A percentile compares a stretch with the other conserved stretches of the same genome.
These are phyloP conservation scores for Aphodius sticticus DNA, from an alignment of 2,888 invertebrate genomes.

Conservation along the genomic window DNA sequence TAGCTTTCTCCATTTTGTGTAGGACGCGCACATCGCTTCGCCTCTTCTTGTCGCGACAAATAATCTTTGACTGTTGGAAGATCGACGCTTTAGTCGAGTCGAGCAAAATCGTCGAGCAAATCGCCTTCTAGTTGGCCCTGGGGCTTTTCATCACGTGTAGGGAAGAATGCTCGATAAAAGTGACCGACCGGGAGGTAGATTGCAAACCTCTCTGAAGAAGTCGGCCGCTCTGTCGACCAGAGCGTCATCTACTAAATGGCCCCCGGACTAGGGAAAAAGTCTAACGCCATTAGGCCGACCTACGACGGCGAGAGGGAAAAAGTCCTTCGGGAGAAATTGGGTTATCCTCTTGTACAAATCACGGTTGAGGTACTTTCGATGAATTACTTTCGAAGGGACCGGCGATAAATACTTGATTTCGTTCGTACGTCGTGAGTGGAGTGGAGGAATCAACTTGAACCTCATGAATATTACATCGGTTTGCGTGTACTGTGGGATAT, in stretches of 20 bases:
- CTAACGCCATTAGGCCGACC: not conserved
- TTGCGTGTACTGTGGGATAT: too few relatives aligned
- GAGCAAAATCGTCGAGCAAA: not conserved
- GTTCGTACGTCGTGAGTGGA: not conserved
- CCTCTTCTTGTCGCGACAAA: not conserved
- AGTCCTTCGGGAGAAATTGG: not conserved
- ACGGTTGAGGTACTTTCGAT: not conserved
- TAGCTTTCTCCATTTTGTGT: too few relatives aligned
- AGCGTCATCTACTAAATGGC: not conserved
- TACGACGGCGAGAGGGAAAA: not conserved
- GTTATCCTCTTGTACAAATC: slow-evolving; percentile 4
- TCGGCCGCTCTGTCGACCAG: not conserved
- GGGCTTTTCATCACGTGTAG: not conserved
- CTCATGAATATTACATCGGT: not conserved
- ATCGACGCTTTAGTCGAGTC: not conserved
- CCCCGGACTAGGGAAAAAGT: not conserved
- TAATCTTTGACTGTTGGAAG: not conserved
- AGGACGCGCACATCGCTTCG: not conserved
- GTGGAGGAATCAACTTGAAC: not conserved
- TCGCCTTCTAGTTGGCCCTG: not conserved
- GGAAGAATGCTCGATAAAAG: not conserved
- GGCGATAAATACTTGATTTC: slow-evolving; percentile 4
- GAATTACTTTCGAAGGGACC: not conserved
- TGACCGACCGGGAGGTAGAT: not conserved
- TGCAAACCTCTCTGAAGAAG: not conserved